Evolutionary conservation across 2,888 invertebrate species (phyloP).

Genomic region (Eristalis pertinax): DNA sequence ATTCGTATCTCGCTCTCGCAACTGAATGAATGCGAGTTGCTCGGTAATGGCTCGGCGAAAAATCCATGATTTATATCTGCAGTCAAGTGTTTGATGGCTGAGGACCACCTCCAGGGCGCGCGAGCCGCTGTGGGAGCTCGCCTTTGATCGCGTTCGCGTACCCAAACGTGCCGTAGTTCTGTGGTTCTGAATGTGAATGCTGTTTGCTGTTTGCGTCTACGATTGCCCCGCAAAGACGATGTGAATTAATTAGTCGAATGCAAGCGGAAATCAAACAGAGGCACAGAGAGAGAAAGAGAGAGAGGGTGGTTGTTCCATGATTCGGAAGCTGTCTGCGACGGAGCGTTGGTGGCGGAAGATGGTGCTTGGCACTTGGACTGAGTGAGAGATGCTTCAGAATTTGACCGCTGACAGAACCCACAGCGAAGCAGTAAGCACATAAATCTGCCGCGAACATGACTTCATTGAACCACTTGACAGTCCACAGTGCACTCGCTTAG

Average conservation of each 20-base stretch:
- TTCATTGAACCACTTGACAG: background rate
- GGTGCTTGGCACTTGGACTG: background rate
- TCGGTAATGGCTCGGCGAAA: slow-evolving; percentile 27
- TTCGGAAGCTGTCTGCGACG: background rate
- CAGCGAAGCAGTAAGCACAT: background rate
- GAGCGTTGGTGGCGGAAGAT: background rate
- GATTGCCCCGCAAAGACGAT: background rate
- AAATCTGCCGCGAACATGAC: background rate
- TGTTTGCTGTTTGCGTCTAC: background rate
- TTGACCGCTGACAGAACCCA: background rate
- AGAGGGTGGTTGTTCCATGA: background rate
- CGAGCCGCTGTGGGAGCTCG: background rate
- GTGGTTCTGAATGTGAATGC: slow-evolving; percentile 16
- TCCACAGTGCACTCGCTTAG: background rate
- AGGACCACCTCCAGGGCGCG: slow-evolving; percentile 12
- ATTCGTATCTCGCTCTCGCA: slow-evolving; percentile 48
- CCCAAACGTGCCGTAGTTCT: slow-evolving; percentile 22
- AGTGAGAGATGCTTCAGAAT: background rate
- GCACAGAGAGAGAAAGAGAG: background rate
- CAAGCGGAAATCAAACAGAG: background rate
- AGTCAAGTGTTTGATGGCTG: slow-evolving; percentile 64
- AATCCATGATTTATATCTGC: slow-evolving; percentile 65
- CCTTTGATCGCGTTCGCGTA: slow-evolving; percentile 13
- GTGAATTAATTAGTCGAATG: slow-evolving; percentile 35
- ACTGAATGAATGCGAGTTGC: slow-evolving; percentile 18